A percentile compares a stretch with the other conserved stretches of the same genome.
phyloP scores from a whole-genome alignment of 2,888 invertebrate genomes.

The Tenthredo distinguenda region DNA sequence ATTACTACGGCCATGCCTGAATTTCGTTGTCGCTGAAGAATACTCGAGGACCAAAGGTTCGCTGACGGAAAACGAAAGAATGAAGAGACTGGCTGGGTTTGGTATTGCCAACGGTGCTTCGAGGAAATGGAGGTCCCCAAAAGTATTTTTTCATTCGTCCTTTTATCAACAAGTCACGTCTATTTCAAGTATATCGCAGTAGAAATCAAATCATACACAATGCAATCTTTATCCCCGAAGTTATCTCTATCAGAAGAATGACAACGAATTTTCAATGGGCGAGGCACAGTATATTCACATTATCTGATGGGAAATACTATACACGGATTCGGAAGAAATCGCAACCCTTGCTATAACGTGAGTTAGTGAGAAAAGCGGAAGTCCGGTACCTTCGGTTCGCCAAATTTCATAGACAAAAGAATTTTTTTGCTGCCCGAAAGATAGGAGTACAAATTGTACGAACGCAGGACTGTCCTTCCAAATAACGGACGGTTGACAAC shows the following conservation, averaged over 20 bases:
- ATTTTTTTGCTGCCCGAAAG: not conserved
- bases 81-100: not conserved
- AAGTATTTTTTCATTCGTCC: not conserved
- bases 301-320: not conserved
- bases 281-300: not conserved
- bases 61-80: not conserved
- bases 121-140: not conserved
- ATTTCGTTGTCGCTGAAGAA: slow-evolving; percentile 9
- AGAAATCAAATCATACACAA: not conserved
- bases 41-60: not conserved
- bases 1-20: not conserved
- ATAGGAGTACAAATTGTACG: not conserved
- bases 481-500: not conserved
- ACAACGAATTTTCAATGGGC: not conserved
- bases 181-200: not conserved
- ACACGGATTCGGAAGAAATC: not conserved
- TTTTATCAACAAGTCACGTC: not conserved
- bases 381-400: not conserved
- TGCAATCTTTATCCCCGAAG: not conserved
- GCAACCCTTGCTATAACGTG: not conserved
- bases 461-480: not conserved
- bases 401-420: not conserved
- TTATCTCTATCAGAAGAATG: not conserved
- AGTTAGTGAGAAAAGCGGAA: not conserved
- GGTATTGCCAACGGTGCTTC: not conserved